Conservation (phyloP, 2,888 invertebrate genomes). For the Fissipunctia ypsillon region DNA sequence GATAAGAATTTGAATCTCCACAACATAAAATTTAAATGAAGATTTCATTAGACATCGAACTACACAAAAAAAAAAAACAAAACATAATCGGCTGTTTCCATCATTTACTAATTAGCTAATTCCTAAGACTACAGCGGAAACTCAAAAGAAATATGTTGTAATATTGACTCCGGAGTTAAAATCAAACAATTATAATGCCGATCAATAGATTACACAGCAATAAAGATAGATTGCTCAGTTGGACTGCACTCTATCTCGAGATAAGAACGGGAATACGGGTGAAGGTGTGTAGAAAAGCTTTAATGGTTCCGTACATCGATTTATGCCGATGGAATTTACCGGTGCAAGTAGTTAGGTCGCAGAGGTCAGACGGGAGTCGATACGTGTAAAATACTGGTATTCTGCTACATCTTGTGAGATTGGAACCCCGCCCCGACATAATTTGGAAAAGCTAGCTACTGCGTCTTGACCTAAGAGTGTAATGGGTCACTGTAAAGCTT, state of each 20-base stretch:
- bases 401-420: slow-evolving; percentile 41
- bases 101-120: slow-evolving; percentile 33
- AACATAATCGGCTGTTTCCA: slow-evolving; percentile 13
- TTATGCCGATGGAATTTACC: slow-evolving; percentile 50
- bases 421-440: slow-evolving; percentile 49
- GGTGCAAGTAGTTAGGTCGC: slow-evolving; percentile 43
- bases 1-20: slow-evolving; percentile 25
- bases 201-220: slow-evolving; percentile 62
- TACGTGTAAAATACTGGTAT: slow-evolving; percentile 53
- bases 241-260: slow-evolving; percentile 57
- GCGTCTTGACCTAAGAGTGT: not conserved
- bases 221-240: slow-evolving; percentile 63
- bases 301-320: slow-evolving; percentile 62
- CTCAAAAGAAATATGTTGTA: slow-evolving; percentile 44
- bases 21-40: not conserved
- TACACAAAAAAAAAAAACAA: not conserved
- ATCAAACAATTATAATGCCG: slow-evolving; percentile 64
- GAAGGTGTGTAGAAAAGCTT: slow-evolving; percentile 56
- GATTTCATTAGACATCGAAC: not conserved
- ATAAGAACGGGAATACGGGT: slow-evolving; percentile 57
- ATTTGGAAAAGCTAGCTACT: slow-evolving; percentile 49
- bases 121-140: not conserved
- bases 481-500: not conserved
- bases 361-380: slow-evolving; percentile 54
- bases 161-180: slow-evolving; percentile 48